Conservation (phyloP, 2,888 invertebrate species). For the Lepidocyrtinus sp. region DNA sequence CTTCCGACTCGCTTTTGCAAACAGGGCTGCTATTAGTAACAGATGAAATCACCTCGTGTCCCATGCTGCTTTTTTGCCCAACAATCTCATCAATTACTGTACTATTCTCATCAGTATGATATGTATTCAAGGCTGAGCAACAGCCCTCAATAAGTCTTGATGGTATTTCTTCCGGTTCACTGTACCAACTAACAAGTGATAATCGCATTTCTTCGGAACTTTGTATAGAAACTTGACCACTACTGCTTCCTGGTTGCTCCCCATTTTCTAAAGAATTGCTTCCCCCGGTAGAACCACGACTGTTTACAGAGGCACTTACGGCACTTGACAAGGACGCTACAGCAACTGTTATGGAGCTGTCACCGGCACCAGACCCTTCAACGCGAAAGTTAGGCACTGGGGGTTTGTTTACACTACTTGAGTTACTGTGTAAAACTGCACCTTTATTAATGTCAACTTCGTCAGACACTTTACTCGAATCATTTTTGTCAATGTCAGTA, state of each 20-base stretch:
- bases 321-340: constrained; percentile 57
- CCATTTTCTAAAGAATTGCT: constrained; percentile 56
- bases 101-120: constrained; percentile 38
- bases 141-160: constrained; percentile 56
- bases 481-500: neutral
- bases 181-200: constrained; percentile 69
- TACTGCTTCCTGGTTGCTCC: constrained; percentile 59
- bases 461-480: neutral
- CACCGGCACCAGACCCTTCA: constrained; percentile 67
- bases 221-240: constrained; percentile 63
- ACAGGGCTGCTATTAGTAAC: constrained; percentile 40
- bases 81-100: constrained; percentile 21
- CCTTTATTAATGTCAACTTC: constrained; percentile 32
- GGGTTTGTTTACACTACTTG: constrained; percentile 29
- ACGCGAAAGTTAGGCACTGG: constrained; percentile 69
- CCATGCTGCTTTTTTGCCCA: constrained; percentile 46
- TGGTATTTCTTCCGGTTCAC: constrained; percentile 65
- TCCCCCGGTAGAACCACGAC: constrained; percentile 43
- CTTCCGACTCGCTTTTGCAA: constrained; percentile 61
- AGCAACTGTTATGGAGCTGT: constrained; percentile 67
- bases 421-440: constrained; percentile 23
- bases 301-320: constrained; percentile 51
- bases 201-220: constrained; percentile 69
- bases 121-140: constrained; percentile 56
- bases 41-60: constrained; percentile 42